Percentiles rank a stretch among this genome's conserved stretches.
Evolutionary conservation across 2,888 invertebrate species (phyloP).

Genomic region (Sesia bembeciformis): DNA sequence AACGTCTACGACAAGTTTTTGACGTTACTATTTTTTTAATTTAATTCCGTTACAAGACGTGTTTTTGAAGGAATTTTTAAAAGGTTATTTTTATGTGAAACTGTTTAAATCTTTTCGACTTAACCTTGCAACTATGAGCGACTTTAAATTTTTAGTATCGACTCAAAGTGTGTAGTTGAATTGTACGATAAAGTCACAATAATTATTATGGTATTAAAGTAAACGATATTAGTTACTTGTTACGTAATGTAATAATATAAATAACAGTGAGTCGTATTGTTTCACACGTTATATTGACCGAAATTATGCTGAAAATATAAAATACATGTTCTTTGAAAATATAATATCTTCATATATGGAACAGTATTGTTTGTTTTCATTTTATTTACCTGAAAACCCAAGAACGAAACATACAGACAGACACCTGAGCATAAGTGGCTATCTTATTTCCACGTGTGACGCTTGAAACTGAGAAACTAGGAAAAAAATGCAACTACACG

Average conservation of each 20-base stretch:
- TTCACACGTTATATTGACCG: constrained; percentile 67
- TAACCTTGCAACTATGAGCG: constrained; percentile 41
- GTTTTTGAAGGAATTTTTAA: neutral
- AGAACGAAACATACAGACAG: too few species aligned
- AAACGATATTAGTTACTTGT: constrained; percentile 68
- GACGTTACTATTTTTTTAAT: too few species aligned
- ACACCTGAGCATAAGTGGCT: too few species aligned
- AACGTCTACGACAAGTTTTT: too few species aligned
- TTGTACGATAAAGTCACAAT: constrained; percentile 51
- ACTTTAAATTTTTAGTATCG: constrained; percentile 47
- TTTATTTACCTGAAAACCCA: neutral
- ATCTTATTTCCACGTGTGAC: too few species aligned
- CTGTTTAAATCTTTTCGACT: constrained; percentile 13
- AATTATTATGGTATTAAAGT: constrained; percentile 50
- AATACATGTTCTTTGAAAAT: constrained; percentile 72
- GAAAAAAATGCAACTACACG: too few species aligned
- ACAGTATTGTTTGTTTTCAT: constrained; percentile 18
- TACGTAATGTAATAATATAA: constrained; percentile 54
- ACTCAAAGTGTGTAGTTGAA: constrained; percentile 56
- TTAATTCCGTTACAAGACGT: neutral
- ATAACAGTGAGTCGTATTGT: constrained; percentile 58
- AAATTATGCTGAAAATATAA: constrained; percentile 62
- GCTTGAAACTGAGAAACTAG: too few species aligned
- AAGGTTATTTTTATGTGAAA: neutral
- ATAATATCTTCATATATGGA: constrained; percentile 70